Evolutionary conservation across 2,113 vertebrate species (phyloP).

Genomic region (Dermatemys mawii): DNA sequence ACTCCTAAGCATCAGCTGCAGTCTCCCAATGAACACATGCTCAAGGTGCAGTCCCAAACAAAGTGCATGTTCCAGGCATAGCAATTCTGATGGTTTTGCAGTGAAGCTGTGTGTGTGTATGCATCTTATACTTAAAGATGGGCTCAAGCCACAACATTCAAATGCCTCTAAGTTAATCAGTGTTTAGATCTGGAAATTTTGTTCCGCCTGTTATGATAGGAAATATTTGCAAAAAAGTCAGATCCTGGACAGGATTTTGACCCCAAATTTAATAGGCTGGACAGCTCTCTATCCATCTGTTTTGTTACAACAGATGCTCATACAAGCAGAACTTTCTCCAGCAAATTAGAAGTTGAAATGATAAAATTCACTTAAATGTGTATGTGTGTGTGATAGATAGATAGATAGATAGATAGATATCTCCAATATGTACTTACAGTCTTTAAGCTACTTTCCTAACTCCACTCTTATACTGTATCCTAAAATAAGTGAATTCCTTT

Average conservation of each 20-base stretch:
- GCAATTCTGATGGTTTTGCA: not conserved
- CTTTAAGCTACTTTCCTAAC: not conserved
- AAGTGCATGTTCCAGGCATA: not conserved
- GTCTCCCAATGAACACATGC: not conserved
- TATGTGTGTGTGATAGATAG: not conserved
- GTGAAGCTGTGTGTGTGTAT: not conserved
- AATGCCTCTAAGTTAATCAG: not conserved
- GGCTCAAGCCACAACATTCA: not conserved
- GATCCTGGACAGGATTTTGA: not conserved
- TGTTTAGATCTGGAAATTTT: not conserved
- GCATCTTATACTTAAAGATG: not conserved
- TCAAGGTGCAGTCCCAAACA: not conserved
- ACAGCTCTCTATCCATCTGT: not conserved
- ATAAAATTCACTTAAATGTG: not conserved
- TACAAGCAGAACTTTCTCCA: not conserved
- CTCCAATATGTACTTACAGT: not conserved
- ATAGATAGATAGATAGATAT: no score
- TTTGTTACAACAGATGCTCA: not conserved
- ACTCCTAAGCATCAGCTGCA: not conserved
- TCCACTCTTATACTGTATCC: not conserved
- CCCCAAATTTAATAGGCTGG: not conserved
- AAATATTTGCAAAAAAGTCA: not conserved
- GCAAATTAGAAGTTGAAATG: not conserved
- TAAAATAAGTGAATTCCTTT: constrained; percentile 14
- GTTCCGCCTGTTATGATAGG: not conserved